Evolutionary conservation across 2,888 invertebrate genomes (phyloP).

Genomic region (Altica lythri): DNA sequence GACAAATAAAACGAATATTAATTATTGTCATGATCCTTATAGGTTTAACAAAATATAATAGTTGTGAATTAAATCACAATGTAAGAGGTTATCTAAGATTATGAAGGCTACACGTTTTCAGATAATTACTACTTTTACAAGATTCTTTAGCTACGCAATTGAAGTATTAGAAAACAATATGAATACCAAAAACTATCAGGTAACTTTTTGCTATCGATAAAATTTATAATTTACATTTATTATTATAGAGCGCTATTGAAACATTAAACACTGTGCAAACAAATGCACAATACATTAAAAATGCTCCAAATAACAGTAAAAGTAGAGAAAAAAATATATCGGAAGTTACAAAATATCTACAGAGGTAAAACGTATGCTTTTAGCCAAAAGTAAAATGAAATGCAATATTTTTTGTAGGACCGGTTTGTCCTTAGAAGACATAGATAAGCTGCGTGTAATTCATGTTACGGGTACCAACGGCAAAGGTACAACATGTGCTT

Average conservation of each 20-base stretch:
- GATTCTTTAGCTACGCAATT: neutral
- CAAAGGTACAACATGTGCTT: slow-evolving; percentile 95
- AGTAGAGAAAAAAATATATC: slow-evolving; percentile 31
- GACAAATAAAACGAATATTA: too few relatives aligned
- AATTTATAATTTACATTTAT: neutral
- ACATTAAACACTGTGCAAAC: slow-evolving; percentile 74
- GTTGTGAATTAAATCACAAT: too few relatives aligned
- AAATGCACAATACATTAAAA: slow-evolving; percentile 67
- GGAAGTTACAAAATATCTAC: slow-evolving; percentile 38
- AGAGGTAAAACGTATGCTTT: slow-evolving; percentile 32
- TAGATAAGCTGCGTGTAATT: slow-evolving; percentile 81
- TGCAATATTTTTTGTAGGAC: slow-evolving; percentile 54
- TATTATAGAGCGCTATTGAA: slow-evolving; percentile 68
- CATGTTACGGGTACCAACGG: slow-evolving; percentile 98
- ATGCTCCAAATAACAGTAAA: slow-evolving; percentile 53
- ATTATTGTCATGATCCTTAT: too few relatives aligned
- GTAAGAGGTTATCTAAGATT: too few relatives aligned
- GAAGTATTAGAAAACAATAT: slow-evolving; percentile 9
- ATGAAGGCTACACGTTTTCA: slow-evolving; percentile 4
- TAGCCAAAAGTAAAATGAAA: neutral
- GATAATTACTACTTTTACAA: slow-evolving; percentile 4
- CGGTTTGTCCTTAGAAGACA: slow-evolving; percentile 66
- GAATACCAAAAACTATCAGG: slow-evolving; percentile 9
- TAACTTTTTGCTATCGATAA: neutral
- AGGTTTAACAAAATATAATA: too few relatives aligned